These are phyloP conservation scores for Notodonta dromedarius DNA, from an alignment of 2,888 invertebrate genomes.

Conservation along the genomic window DNA sequence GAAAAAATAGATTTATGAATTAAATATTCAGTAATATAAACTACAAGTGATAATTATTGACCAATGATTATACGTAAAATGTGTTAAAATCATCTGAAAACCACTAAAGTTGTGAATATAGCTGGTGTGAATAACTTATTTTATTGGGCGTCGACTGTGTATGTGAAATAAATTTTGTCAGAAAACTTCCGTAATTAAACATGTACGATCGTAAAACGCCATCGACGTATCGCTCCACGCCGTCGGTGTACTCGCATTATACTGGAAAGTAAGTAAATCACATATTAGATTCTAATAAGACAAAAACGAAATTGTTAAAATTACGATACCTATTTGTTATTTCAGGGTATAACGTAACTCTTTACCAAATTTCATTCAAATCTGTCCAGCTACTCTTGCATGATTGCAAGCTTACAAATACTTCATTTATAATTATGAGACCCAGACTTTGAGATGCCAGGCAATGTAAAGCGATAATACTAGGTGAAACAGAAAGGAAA, in stretches of 20 bases:
- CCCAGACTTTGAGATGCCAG: too few species aligned
- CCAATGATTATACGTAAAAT: slow-evolving; percentile 8
- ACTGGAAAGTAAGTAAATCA: slow-evolving; percentile 85
- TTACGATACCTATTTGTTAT: too few species aligned
- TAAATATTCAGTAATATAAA: slow-evolving; percentile 24
- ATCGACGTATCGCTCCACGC: slow-evolving; percentile 91
- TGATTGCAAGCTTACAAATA: too few species aligned
- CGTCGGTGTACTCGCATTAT: slow-evolving; percentile 94
- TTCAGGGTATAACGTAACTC: too few species aligned
- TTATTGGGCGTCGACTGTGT: slow-evolving; percentile 39
- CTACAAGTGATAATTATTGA: slow-evolving; percentile 14
- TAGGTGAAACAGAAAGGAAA: too few species aligned
- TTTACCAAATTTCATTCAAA: too few species aligned
- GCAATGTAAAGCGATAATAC: too few species aligned
- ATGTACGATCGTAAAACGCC: slow-evolving; percentile 92
- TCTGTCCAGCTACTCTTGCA: too few species aligned
- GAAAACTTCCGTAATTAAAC: slow-evolving; percentile 22
- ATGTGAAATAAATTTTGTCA: too few species aligned
- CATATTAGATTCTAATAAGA: slow-evolving; percentile 16
- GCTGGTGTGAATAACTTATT: slow-evolving; percentile 19
- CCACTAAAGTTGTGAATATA: slow-evolving; percentile 8
- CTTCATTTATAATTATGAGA: too few species aligned
- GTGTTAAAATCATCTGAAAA: slow-evolving; percentile 17
- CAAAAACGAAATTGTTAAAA: slow-evolving; percentile 2
- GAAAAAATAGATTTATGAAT: slow-evolving; percentile 38